phyloP scores from a whole-genome alignment of 1,140 invertebrate genomes.

The Pentalonia nigronervosa region DNA sequence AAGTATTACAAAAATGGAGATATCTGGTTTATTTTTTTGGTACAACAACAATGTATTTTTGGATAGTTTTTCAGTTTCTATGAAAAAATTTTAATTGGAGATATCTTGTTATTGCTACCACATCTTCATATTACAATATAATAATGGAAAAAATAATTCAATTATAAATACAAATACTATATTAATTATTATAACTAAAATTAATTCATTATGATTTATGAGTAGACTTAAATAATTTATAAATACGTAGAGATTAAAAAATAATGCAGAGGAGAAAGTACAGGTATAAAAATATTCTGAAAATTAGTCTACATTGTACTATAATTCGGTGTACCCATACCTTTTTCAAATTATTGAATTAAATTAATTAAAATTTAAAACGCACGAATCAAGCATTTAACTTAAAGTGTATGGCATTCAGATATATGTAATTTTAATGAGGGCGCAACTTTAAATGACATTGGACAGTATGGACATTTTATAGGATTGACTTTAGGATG shows the following conservation, averaged over 20 bases:
- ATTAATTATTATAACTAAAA: neutral
- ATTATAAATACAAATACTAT: neutral
- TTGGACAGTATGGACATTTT: neutral
- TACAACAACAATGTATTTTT: no score
- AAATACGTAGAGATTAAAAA: neutral
- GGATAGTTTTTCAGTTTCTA: no score
- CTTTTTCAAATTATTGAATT: neutral
- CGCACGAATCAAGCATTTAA: neutral
- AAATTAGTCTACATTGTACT: neutral
- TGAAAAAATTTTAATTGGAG: no score
- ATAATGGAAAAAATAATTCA: neutral
- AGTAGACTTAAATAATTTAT: neutral
- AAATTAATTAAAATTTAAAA: neutral
- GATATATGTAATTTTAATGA: neutral
- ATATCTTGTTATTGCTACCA: no score
- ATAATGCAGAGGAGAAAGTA: neutral
- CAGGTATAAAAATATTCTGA: neutral
- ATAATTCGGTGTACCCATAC: neutral
- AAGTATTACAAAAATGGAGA: no score
- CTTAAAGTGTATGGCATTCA: neutral
- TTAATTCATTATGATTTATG: neutral
- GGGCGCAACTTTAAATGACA: neutral
- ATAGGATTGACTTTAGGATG: neutral
- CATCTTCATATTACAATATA: neutral
- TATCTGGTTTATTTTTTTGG: no score